Conservation (phyloP, 2,888 invertebrate species). For the Andrena hattorfiana region DNA sequence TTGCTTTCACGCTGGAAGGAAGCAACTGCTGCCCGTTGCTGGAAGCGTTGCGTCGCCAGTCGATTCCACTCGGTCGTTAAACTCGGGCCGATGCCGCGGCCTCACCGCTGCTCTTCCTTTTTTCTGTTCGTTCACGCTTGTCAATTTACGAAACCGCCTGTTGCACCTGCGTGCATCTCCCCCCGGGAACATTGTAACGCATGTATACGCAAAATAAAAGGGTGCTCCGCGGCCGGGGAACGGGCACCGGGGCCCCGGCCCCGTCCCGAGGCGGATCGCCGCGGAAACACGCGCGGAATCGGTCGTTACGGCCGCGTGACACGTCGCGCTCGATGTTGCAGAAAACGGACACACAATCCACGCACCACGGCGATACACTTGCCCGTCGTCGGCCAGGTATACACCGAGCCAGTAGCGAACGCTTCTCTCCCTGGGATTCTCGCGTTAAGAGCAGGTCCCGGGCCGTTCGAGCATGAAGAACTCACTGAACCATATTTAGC, state of each 20-base stretch:
- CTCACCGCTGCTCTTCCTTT: not conserved
- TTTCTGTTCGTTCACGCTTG: conserved; percentile 33
- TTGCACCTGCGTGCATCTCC: conserved; percentile 20
- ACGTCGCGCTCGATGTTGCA: conserved; percentile 45
- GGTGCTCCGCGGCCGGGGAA: conserved; percentile 14
- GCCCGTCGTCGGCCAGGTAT: conserved; percentile 23
- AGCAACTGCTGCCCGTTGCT: not conserved
- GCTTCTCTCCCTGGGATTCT: conserved; percentile 48
- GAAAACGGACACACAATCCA: conserved; percentile 52
- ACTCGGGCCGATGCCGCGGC: conserved; percentile 6
- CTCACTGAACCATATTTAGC: conserved; percentile 68
- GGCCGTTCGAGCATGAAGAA: conserved; percentile 61
- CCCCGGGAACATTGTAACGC: conserved; percentile 41
- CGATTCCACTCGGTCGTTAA: conserved; percentile 25
- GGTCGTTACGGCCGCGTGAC: conserved; percentile 51
- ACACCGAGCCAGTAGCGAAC: conserved; percentile 56
- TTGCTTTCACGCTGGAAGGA: conserved; percentile 3
- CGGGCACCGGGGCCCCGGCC: not conserved
- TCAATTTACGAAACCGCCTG: conserved; percentile 40
- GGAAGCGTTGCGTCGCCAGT: not conserved
- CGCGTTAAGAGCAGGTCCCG: conserved; percentile 66
- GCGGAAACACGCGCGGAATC: conserved; percentile 49
- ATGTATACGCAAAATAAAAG: conserved; percentile 47
- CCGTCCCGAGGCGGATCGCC: conserved; percentile 19
- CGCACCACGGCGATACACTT: conserved; percentile 44